A percentile compares a stretch with the other conserved stretches of the same genome.
Conservation (phyloP, 2,888 invertebrate species). For the Polyploca ridens region DNA sequence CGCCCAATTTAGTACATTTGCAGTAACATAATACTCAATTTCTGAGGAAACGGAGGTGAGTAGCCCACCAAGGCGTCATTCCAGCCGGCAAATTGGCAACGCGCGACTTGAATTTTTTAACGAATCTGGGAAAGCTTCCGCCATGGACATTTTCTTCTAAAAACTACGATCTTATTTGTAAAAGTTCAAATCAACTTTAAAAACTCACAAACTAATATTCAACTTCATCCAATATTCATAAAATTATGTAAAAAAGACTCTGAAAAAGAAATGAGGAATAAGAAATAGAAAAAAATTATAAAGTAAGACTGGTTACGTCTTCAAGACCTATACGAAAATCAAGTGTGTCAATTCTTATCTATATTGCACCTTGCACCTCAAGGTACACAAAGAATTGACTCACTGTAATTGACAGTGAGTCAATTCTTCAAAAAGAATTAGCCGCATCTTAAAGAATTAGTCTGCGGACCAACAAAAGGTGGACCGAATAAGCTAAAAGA, state of each 20-base stretch:
- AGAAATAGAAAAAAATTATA: not conserved
- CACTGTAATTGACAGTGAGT: too few species aligned
- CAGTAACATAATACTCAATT: slow-evolving; percentile 2
- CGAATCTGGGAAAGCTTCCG: not conserved
- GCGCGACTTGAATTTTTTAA: slow-evolving; percentile 9
- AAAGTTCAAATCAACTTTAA: slow-evolving; percentile 9
- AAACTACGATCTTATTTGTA: slow-evolving; percentile 1
- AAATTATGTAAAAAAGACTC: not conserved
- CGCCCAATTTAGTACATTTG: not conserved
- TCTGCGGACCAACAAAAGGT: too few species aligned
- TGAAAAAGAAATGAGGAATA: too few species aligned
- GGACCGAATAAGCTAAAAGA: too few species aligned
- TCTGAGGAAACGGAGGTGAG: not conserved
- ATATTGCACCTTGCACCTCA: too few species aligned
- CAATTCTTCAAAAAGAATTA: too few species aligned
- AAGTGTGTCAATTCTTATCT: too few species aligned
- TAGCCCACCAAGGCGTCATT: not conserved
- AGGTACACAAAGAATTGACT: too few species aligned
- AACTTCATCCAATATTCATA: slow-evolving; percentile 8
- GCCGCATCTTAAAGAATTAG: too few species aligned
- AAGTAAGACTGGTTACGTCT: not conserved
- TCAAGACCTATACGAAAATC: not conserved
- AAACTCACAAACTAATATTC: slow-evolving; percentile 9
- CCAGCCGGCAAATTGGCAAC: slow-evolving; percentile 4
- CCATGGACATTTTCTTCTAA: slow-evolving; percentile 3